Base-by-base conservation (phyloP, 1,140 invertebrate species). In the Adelges cooleyi region DNA sequence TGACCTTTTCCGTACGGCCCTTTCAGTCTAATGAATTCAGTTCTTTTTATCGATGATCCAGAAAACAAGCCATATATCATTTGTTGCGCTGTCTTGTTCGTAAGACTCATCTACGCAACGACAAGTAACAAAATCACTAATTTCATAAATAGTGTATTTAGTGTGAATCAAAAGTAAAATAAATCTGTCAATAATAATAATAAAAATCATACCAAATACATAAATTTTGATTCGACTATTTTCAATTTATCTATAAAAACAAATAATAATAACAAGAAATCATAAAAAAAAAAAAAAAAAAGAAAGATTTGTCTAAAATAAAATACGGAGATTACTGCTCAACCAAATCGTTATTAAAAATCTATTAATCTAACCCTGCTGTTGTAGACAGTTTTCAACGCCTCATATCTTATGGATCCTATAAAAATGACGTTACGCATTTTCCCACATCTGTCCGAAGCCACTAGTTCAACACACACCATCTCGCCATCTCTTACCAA, bases 1-100 rank as follows among this genome's bases (percentile, higher is more conserved):
- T 95, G 90, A 0, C 95, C 95, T 79, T 97, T 97, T 11, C 90
- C 91, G 72, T 88, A 84, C 13, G 95, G 95, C 56, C 95, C 95
- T 76, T 95, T 91, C 92, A 99, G 95, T 62, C 92, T 82, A 27
- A 98, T 92, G 79, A 97, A 99, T 79, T 98, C 95, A 70, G 95
- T 89, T 69, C 95, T 82, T 71, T 92, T 89, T 6, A 11, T 33
- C 22, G 81, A 81, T 23, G 84, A 81, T 49, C 83, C 83, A 53
- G 85, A 87, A 72, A 93, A 92, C 66, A 95, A 82, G 2, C 93
- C 91, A 75, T 96, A 90, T 17, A 92, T 95, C 88, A 97, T 95
- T 70, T 90, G 82, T 77, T 96, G 92, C 65, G 92, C 93, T 80
- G 97, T 87, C 79, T 94, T 94, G 40, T 89, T 91, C 69, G 91